These are phyloP conservation scores for Aphodius granarius DNA, from an alignment of 2,888 invertebrate genomes.

Conservation along the genomic window DNA sequence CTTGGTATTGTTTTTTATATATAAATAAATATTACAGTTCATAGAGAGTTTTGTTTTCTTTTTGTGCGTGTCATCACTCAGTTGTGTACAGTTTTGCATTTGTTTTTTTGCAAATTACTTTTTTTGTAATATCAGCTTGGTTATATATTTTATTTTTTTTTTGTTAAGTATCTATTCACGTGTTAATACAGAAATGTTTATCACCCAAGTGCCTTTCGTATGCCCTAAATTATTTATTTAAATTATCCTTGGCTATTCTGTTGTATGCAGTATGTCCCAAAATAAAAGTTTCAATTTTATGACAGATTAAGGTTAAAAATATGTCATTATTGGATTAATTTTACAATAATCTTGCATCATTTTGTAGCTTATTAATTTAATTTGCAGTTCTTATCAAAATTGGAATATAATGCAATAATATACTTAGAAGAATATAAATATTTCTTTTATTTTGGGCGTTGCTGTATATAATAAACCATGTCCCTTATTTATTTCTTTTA, in stretches of 20 bases:
- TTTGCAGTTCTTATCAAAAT: too few species aligned
- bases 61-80: background rate
- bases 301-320: background rate
- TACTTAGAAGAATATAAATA: too few species aligned
- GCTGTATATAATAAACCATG: background rate
- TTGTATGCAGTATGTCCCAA: background rate
- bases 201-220: background rate
- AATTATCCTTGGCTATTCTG: background rate
- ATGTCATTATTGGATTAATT: too few species aligned
- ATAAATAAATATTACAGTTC: background rate
- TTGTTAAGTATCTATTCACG: background rate
- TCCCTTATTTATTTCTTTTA: background rate
- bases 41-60: background rate
- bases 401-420: too few species aligned
- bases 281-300: background rate
- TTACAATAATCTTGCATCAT: too few species aligned
- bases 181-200: background rate
- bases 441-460: background rate
- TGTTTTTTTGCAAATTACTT: background rate
- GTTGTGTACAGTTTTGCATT: conserved; percentile 2
- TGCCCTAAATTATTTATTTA: background rate
- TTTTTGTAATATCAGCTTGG: background rate
- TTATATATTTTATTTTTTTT: background rate
- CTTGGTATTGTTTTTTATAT: background rate
- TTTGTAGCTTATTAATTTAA: background rate